A percentile compares a stretch with the other conserved stretches of the same genome.
These are phyloP conservation scores for Drosophila affinis DNA, from an alignment of 2,888 invertebrate species.

Conservation along the genomic window DNA sequence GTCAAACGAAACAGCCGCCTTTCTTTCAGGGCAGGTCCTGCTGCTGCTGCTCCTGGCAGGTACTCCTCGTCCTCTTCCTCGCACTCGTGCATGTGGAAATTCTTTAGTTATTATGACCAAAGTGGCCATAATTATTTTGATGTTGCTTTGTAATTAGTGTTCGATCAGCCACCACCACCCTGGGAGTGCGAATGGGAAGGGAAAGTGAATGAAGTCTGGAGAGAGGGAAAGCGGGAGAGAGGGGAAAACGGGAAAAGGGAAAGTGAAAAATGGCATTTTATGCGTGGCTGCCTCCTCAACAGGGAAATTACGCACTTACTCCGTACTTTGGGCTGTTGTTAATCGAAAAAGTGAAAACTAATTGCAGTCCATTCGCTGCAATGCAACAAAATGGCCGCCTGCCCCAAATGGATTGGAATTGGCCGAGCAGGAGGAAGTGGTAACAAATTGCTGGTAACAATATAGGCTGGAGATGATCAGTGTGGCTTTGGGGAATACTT, in stretches of 20 bases:
- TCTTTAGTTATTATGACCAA: constrained; percentile 72
- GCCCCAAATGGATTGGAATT: constrained; percentile 7
- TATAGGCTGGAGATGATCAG: constrained; percentile 7
- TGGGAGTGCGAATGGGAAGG: constrained; percentile 6
- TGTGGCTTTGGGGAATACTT: no score
- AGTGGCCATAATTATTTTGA: constrained; percentile 81
- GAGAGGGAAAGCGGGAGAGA: no score
- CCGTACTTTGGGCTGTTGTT: constrained; percentile 18
- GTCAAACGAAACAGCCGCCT: no score
- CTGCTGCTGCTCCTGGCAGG: constrained; percentile 4
- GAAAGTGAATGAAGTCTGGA: constrained; percentile 4
- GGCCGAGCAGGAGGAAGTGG: neutral
- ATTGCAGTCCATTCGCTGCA: constrained; percentile 50
- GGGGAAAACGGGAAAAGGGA: constrained; percentile 55
- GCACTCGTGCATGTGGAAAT: constrained; percentile 70
- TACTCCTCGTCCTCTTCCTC: neutral
- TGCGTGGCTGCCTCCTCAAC: constrained; percentile 66
- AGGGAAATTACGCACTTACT: constrained; percentile 73
- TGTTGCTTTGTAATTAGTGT: constrained; percentile 81
- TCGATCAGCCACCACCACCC: constrained; percentile 59
- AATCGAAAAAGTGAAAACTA: constrained; percentile 70
- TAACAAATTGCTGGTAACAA: no score
- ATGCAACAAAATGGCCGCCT: constrained; percentile 38
- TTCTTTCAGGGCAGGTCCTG: constrained; percentile 5
- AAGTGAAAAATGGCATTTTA: constrained; percentile 78